phyloP scores from a whole-genome alignment of 2,797 vertebrate genomes.

The Cossypha dichroa region DNA sequence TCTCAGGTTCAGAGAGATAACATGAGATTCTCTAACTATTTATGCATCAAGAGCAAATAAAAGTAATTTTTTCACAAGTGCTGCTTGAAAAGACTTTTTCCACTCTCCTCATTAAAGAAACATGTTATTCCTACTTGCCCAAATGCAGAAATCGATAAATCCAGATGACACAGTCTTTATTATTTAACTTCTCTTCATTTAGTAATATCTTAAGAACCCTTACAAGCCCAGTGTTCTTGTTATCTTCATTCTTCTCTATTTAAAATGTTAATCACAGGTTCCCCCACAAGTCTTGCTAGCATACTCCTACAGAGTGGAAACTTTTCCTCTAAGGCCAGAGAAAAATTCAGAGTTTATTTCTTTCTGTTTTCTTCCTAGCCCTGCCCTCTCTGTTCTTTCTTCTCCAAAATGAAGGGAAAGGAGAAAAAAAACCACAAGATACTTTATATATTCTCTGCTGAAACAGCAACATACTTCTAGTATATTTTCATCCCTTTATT shows the following conservation, averaged over 20 bases:
- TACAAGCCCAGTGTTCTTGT: rapidly evolving
- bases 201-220: not conserved
- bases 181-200: not conserved
- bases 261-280: not conserved
- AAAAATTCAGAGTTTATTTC: not conserved
- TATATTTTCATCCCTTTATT: not conserved
- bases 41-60: not conserved
- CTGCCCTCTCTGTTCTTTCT: not conserved
- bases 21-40: not conserved
- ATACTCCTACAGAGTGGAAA: not conserved
- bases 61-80: not conserved
- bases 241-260: not conserved
- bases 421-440: too few species aligned
- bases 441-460: not conserved
- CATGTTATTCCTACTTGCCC: not conserved
- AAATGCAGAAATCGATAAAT: not conserved
- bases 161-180: not conserved
- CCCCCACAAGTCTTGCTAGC: not conserved
- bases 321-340: not conserved
- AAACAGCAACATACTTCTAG: not conserved
- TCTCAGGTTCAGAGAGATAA: not conserved
- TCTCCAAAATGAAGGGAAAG: not conserved
- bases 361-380: not conserved
- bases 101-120: not conserved
- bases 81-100: not conserved